Base-by-base conservation (phyloP, 2,888 invertebrate species). In the Tenthredo notha region DNA sequence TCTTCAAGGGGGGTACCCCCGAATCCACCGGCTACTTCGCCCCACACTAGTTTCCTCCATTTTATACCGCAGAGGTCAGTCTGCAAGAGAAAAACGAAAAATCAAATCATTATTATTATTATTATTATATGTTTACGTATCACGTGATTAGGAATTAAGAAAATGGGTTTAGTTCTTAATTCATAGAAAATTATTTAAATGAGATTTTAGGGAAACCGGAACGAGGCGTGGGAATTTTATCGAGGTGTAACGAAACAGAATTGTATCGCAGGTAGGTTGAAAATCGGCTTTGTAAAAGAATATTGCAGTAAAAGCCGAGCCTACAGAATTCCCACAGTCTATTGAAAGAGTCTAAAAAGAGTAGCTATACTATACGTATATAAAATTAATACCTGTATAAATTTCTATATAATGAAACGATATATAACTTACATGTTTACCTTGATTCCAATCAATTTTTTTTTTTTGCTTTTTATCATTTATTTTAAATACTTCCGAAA, bases 31-130 rank as follows among this genome's bases (percentile, higher is more conserved):
- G 93, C 94, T 91, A 89, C 94, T 94, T 97, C 97, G 93, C 97
- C 97, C 96, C 97, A 97, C 93, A 97, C 97, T 92, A 97, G 95
- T 94, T 98, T 98, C 95, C 98, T 98, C 99, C 99, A 99, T 98
- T 98, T 98, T 95, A 99, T 99, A 94, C 99, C 99, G 95, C 98
- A 98, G 94, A 99, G 96, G 95, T 99, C 99, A 94, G 99, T 99
- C 99, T 99, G 96, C 18, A 90, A 90, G 88, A 89, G 47, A 47
- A 43, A 12, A 43, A 15, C 15, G 47, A 15, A 15, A 47, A 47
- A 10, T 43, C 2, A 12, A 3, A 47, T 47, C 3, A 47, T 43
- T 10, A 10, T n/a, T n/a, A n/a, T n/a, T n/a, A n/a, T n/a, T n/a
- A n/a, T n/a, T n/a, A n/a, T 47, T 33, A 72, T 10, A 72, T 72